Base-by-base conservation (phyloP, 2,797 vertebrate species). In the Parotocinclus haroldoi region DNA sequence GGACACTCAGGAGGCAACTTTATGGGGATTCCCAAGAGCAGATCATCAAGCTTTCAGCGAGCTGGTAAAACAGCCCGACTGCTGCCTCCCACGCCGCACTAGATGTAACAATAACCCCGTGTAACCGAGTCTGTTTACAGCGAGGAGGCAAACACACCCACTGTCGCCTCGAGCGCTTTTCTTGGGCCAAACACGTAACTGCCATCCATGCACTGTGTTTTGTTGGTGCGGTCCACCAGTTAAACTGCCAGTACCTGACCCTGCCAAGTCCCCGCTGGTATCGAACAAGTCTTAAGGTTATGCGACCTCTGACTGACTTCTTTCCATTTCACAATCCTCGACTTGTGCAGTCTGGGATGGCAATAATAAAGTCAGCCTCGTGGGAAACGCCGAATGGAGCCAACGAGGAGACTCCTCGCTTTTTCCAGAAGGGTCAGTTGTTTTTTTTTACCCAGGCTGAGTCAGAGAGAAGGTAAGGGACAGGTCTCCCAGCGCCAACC, bases 91-190 rank as follows among this genome's bases (percentile, higher is more conserved):
- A 59, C 57, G 14, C 57, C 10, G 17, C 44, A 6, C 10, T 12
- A 40, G 13, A 45, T 55, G 37, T 42, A 71, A 77, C 72, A 74
- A 68, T 66, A 66, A 57, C 38, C 68, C 27, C 14, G 37, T 72
- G 66, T 72, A 45, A 69, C 16, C 10, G 17, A 10, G 61, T 38
- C 36, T 59, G 68, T 72, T 71, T 67, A 51, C 69, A 66, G 76
- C 63, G 10, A 45, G 39, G 73, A 27, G 17, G 66, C 79, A 18
- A 18, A 74, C 46, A 38, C 36, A 55, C 17, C 14, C 63, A 74
- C 71, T 79, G 74, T 77, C 59, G 60, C 62, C 11, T 57, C 52
- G 9, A 10, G 13, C 10, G 10, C 63, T 59, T 17, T 10, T 50
- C 62, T 45, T 49, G 40, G 13, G 27, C 49, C 27, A 27, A 27